phyloP scores from a whole-genome alignment of 2,113 vertebrate genomes.

The Cyprinodon brontotheroides region DNA sequence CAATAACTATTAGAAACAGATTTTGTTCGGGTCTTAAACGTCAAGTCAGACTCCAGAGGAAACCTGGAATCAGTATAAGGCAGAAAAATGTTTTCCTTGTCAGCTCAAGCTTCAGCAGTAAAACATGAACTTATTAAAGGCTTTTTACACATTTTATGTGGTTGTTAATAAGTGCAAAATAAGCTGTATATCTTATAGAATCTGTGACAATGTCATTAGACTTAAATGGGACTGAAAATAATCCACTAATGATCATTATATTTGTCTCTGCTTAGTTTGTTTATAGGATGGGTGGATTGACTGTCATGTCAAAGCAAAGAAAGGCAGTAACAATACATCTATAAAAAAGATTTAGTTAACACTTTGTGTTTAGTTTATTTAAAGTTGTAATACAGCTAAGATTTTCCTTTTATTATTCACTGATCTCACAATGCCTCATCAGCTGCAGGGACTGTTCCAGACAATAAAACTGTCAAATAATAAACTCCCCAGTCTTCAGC shows the following conservation, averaged over 20 bases:
- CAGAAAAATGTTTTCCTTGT: neutral
- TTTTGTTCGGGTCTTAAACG: neutral
- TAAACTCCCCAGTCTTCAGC: slow-evolving; percentile 25
- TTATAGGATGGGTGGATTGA: slow-evolving; percentile 12
- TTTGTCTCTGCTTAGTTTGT: neutral
- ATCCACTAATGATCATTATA: neutral
- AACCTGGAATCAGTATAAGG: neutral
- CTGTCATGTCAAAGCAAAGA: slow-evolving; percentile 50
- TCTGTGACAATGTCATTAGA: neutral
- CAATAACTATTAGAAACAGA: too few species aligned
- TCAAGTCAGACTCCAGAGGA: neutral
- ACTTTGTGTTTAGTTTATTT: slow-evolving; percentile 15
- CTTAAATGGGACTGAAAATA: slow-evolving; percentile 4
- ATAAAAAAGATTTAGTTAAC: neutral
- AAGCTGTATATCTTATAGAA: neutral
- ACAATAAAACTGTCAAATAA: slow-evolving; percentile 34
- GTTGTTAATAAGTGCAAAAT: neutral
- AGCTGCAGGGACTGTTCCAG: slow-evolving; percentile 12
- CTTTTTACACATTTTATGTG: neutral
- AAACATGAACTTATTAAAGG: neutral
- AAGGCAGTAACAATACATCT: neutral
- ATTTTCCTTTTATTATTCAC: neutral
- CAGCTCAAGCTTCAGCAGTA: neutral
- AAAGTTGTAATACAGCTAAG: neutral
- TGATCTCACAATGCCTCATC: slow-evolving; percentile 3